Evolutionary conservation across 2,888 invertebrate species (phyloP), one percentile per base, ranked within the genome.

Genomic region (Muschampia plurimacula): DNA sequence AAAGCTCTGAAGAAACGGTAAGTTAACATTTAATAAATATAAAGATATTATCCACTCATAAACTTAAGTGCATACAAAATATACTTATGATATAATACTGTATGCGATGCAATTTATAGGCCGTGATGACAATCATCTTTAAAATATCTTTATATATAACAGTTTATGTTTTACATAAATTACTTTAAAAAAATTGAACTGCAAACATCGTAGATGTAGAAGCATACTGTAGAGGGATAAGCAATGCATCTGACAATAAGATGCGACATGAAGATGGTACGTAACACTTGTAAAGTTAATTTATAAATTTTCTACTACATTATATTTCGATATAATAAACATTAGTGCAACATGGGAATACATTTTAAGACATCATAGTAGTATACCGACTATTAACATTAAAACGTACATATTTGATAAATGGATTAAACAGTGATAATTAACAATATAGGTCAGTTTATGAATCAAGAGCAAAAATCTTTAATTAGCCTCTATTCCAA

Each of bases 301-400:
- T 49, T n/a, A 49, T 49, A 6, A 49, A 52, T 15, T 52, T n/a
- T 15, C 52, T n/a, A 52, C 15, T 15, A 52, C 2, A 10, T 15
- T 52, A 52, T 15, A 52, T 15, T 52, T 28, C 12, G 12, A 49
- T 57, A 57, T 57, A 22, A 49, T 49, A 13, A 57, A 22, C 6
- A 22, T 57, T 15, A 57, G 28, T 57, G 57, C 22, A 57, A 57
- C 32, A 32, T 57, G 57, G 32, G 57, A 57, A 57, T 32, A 52
- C 1, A 57, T 32, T 57, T 28, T 57, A 57, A 57, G 10, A 57
- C 52, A 32, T 57, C 12, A 57, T 57, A 32, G 15, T 52, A 52
- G 15, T 15, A 28, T 57, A 57, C 12, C 12, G 13, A 57, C 55
- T 57, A 32, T 32, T 52, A 52, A 57, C 10, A 32, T 57, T 32